These are phyloP conservation scores for Petrolisthes manimaculis DNA, from an alignment of 2,888 invertebrate species.

Conservation along the genomic window DNA sequence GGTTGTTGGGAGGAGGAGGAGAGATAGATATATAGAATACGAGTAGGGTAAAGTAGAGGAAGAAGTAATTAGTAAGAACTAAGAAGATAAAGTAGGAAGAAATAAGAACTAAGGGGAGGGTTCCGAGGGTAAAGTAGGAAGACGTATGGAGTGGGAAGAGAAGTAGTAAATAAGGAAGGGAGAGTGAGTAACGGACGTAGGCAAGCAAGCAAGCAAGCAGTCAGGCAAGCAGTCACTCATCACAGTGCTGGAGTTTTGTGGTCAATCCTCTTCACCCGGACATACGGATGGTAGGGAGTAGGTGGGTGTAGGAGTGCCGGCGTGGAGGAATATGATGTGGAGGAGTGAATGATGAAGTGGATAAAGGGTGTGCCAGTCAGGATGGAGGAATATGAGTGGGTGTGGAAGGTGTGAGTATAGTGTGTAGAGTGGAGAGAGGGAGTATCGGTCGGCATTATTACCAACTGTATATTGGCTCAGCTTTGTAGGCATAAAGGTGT, in stretches of 20 bases:
- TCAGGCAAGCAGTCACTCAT: background rate
- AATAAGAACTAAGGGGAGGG: background rate
- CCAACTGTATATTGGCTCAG: too few relatives aligned
- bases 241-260: too few relatives aligned
- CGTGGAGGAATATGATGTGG: background rate
- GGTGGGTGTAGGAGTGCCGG: background rate
- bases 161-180: background rate
- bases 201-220: background rate
- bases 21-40: background rate
- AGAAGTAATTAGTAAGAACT: background rate
- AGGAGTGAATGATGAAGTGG: too few relatives aligned
- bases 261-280: too few relatives aligned
- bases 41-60: background rate
- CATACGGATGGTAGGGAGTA: background rate
- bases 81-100: background rate
- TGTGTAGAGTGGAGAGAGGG: too few relatives aligned
- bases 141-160: background rate
- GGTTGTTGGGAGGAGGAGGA: background rate
- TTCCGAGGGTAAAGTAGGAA: background rate
- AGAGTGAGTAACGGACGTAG: background rate
- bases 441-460: too few relatives aligned
- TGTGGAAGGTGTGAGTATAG: too few relatives aligned
- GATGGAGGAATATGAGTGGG: too few relatives aligned
- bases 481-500: too few relatives aligned
- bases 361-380: too few relatives aligned